These are phyloP conservation scores for Drosophila phalerata DNA, from an alignment of 2,888 invertebrate species.

Conservation along the genomic window DNA sequence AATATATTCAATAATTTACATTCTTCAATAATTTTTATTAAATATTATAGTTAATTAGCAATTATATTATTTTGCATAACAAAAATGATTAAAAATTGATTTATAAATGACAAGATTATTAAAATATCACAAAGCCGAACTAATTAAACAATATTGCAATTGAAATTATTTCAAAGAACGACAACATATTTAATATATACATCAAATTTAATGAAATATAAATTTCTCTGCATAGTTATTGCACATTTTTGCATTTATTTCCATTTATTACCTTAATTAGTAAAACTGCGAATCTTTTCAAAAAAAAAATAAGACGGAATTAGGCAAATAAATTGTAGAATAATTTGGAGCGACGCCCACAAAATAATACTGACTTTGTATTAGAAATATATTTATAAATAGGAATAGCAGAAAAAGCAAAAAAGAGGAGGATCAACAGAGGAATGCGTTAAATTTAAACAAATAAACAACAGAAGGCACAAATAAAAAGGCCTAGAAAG, in stretches of 20 bases:
- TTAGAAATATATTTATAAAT: slow-evolving; percentile 39
- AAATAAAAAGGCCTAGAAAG: slow-evolving; percentile 49
- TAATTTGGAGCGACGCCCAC: slow-evolving; percentile 36
- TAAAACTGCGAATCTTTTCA: background rate
- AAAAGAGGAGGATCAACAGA: slow-evolving; percentile 6
- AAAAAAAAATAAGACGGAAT: slow-evolving; percentile 12
- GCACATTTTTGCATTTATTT: background rate
- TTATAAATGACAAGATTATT: background rate
- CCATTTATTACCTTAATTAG: slow-evolving; percentile 19
- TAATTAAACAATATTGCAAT: background rate
- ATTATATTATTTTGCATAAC: background rate
- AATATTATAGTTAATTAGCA: background rate
- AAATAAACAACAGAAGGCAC: slow-evolving; percentile 75
- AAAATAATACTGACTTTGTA: slow-evolving; percentile 39
- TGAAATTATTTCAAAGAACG: background rate
- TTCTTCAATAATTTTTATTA: background rate
- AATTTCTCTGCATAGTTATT: background rate
- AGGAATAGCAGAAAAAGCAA: slow-evolving; percentile 21
- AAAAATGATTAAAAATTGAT: background rate
- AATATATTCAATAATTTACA: background rate
- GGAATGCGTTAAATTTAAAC: slow-evolving; percentile 77
- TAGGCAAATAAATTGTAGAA: slow-evolving; percentile 27
- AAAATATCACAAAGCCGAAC: background rate
- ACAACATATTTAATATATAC: background rate
- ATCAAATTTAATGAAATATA: background rate